These are phyloP conservation scores for Glaucopsyche alexis DNA, from an alignment of 2,888 invertebrate species.

Conservation along the genomic window DNA sequence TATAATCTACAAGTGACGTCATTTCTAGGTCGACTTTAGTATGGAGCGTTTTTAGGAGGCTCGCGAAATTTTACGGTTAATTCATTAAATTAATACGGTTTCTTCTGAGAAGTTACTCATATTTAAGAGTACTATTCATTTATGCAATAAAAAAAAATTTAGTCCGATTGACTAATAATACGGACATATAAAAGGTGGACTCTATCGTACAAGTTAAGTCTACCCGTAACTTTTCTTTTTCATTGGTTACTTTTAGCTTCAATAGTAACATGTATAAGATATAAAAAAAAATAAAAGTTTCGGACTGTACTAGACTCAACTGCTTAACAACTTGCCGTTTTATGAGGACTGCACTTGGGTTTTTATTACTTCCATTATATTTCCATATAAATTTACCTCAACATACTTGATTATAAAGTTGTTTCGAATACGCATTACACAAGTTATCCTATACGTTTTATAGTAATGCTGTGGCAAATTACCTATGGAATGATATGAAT, in stretches of 20 bases:
- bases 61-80: no score
- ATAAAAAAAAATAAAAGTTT: background rate
- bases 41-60: no score
- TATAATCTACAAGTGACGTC: no score
- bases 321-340: background rate
- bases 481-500: constrained; percentile 6
- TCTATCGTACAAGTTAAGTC: no score
- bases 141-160: no score
- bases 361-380: constrained; percentile 16
- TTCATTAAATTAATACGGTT: no score
- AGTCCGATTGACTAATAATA: no score
- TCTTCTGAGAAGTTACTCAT: no score
- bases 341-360: background rate
- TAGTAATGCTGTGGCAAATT: background rate
- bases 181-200: no score
- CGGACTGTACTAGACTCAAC: background rate
- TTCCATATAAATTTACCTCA: constrained; percentile 17
- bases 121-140: no score
- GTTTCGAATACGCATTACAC: constrained; percentile 15
- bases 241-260: background rate
- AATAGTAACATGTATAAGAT: background rate
- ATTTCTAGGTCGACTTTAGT: no score
- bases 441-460: background rate
- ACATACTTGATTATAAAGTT: constrained; percentile 12
- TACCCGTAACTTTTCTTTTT: background rate